These are phyloP conservation scores for Cyclophora albipunctata DNA, from an alignment of 2,888 invertebrate genomes.

Conservation along the genomic window DNA sequence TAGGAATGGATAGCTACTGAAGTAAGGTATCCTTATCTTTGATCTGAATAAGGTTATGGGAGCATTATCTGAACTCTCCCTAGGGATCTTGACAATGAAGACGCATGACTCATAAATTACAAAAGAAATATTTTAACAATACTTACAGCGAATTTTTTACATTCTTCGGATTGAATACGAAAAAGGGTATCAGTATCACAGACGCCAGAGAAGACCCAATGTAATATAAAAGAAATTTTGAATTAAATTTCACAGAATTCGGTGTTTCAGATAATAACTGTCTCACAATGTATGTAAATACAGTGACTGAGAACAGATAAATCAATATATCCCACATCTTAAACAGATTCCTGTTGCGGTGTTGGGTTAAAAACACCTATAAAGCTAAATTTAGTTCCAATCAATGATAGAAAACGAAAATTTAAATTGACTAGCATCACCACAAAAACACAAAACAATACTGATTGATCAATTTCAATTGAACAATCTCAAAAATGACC, in stretches of 20 bases:
- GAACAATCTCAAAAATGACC: neutral
- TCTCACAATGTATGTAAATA: slow-evolving; percentile 60
- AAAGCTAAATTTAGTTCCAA: neutral
- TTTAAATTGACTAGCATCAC: neutral
- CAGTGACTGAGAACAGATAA: slow-evolving; percentile 47
- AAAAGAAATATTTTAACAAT: slow-evolving; percentile 10
- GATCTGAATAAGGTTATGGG: too few relatives aligned
- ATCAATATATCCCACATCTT: slow-evolving; percentile 64
- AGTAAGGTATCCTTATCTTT: too few relatives aligned
- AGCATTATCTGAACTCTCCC: too few relatives aligned
- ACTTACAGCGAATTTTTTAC: slow-evolving; percentile 75
- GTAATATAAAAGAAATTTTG: slow-evolving; percentile 67
- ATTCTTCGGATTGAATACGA: slow-evolving; percentile 67
- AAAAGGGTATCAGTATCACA: slow-evolving; percentile 61
- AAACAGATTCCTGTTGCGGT: neutral
- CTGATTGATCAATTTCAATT: neutral
- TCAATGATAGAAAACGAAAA: neutral
- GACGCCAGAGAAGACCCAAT: slow-evolving; percentile 59
- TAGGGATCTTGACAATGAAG: too few relatives aligned
- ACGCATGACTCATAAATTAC: neutral
- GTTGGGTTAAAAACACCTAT: neutral
- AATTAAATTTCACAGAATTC: slow-evolving; percentile 68
- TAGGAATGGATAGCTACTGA: too few relatives aligned
- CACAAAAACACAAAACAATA: neutral
- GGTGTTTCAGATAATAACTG: slow-evolving; percentile 69